Base-by-base conservation (phyloP, 2,797 vertebrate species). In the Pelodytes ibericus region DNA sequence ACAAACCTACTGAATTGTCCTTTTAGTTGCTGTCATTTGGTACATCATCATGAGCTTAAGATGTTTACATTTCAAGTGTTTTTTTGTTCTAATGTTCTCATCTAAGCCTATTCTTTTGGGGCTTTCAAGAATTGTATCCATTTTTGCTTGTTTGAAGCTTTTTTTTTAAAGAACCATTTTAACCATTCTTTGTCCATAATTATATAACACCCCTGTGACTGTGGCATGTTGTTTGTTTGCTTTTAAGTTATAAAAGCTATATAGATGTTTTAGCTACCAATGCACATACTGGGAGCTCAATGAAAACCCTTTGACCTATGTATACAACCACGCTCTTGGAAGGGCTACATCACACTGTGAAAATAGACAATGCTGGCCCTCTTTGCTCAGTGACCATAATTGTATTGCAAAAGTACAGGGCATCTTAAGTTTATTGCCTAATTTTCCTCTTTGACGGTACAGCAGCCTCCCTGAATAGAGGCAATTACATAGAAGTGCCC, bases 401-500 rank as follows among this genome's bases (percentile, higher is more conserved):
- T 25, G 36, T 29, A 47, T 60, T 39, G 58, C 6, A 25, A 64
- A 71, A 53, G 36, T 57, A 57, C 9, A 61, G 18, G 24, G 9
- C 57, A 77, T 47, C n/a, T 65, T 65, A 72, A 65, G 36, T 71
- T 71, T 71, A 59, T 59, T 77, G 75, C 29, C 56, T 68, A 77
- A 66, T 77, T 77, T 65, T 66, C 60, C 51, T 77, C 68, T 71
- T 16, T 59, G 51, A 71, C 29, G 75, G 66, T 69, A 25, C 61
- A 65, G 51, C 39, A 33, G 36, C 39, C 68, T 47, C 53, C 61
- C 39, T 7, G 51, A 66, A 77, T 77, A 71, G 53, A 77, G 53
- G 53, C 57, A 71, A 77, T 77, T 72, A 77, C 61, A 59, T 18
- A 65, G 61, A 71, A 77, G 68, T 77, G 75, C 68, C 68, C 61